phyloP scores from a whole-genome alignment of 2,888 invertebrate species.

The Girardia tigrina region DNA sequence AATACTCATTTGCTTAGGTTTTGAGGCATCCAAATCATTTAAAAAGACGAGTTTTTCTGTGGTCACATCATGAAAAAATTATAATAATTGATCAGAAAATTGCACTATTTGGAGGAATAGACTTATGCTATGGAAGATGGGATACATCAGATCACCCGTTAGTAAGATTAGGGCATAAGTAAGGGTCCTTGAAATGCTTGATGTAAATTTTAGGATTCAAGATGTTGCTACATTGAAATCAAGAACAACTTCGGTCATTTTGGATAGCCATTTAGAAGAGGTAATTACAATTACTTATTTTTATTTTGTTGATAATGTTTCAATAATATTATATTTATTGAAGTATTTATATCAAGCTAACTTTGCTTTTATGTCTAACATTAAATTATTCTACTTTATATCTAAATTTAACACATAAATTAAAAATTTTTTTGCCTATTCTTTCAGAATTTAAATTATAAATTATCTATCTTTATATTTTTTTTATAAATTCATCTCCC shows the following conservation, averaged over 20 bases:
- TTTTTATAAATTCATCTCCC: too few relatives aligned
- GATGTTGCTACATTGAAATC: not conserved
- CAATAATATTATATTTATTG: too few relatives aligned
- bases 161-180: too few relatives aligned
- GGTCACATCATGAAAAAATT: conserved; percentile 98
- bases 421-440: too few relatives aligned
- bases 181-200: not conserved
- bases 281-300: too few relatives aligned
- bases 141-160: conserved; percentile 76
- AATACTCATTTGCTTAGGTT: conserved; percentile 55
- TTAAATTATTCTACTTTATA: too few relatives aligned
- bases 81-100: conserved; percentile 82
- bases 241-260: not conserved
- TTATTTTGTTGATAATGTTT: too few relatives aligned
- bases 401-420: too few relatives aligned
- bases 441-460: too few relatives aligned
- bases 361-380: too few relatives aligned
- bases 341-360: too few relatives aligned
- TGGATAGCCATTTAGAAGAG: not conserved
- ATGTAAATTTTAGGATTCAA: not conserved
- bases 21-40: conserved; percentile 92
- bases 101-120: conserved; percentile 84
- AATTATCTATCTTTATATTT: too few relatives aligned
- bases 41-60: conserved; percentile 72
- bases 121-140: conserved; percentile 95